Percentiles rank a stretch among this genome's conserved stretches.
phyloP scores from a whole-genome alignment of 2,888 invertebrate genomes.

The Drosophila mimetica region DNA sequence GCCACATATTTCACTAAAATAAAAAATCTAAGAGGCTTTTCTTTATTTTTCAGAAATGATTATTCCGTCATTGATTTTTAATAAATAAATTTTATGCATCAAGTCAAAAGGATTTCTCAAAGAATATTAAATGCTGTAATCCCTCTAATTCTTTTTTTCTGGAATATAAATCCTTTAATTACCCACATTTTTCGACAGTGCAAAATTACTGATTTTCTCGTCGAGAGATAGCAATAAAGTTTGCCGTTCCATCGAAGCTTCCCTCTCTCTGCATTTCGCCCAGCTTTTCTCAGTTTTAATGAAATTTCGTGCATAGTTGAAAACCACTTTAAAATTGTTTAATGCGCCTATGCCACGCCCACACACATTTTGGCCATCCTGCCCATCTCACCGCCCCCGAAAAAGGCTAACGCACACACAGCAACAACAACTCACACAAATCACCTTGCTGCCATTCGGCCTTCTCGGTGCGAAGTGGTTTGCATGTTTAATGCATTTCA shows the following conservation, averaged over 20 bases:
- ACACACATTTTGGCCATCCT: neutral
- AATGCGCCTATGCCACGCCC: slow-evolving; percentile 31
- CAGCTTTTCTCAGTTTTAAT: slow-evolving; percentile 30
- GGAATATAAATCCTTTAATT: neutral
- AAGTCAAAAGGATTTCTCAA: too few species aligned
- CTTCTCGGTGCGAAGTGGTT: slow-evolving; percentile 28
- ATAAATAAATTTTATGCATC: too few species aligned
- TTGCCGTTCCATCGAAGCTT: slow-evolving; percentile 10
- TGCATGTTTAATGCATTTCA: slow-evolving; percentile 63
- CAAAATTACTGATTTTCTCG: slow-evolving; percentile 20
- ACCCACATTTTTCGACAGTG: slow-evolving; percentile 2
- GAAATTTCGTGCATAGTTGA: slow-evolving; percentile 48
- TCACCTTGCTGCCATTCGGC: slow-evolving; percentile 11
- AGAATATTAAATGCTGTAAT: too few species aligned
- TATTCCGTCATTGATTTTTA: too few species aligned
- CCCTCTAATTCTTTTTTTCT: too few species aligned
- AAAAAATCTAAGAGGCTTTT: too few species aligned
- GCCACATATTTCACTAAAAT: too few species aligned
- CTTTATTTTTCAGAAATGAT: too few species aligned
- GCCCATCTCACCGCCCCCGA: neutral
- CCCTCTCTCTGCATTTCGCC: neutral
- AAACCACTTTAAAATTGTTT: slow-evolving; percentile 49
- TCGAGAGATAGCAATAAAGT: slow-evolving; percentile 9
- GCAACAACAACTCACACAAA: slow-evolving; percentile 12
- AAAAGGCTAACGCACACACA: slow-evolving; percentile 20